These are phyloP conservation scores for Ferrisia virgata DNA, from an alignment of 2,888 invertebrate species.

Conservation along the genomic window DNA sequence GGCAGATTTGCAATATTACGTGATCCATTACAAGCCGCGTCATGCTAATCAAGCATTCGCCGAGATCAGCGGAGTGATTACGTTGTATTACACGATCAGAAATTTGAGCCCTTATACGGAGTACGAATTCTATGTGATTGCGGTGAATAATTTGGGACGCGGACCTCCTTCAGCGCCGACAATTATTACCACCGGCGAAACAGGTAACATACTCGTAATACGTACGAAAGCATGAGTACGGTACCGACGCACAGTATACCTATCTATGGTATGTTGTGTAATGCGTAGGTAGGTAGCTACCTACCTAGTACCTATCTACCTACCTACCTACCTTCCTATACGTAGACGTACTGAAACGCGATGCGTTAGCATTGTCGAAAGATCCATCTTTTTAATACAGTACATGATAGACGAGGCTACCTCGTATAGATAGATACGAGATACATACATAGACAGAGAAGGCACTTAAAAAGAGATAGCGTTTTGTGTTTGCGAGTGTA, in stretches of 20 bases:
- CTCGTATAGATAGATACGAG: too few species aligned
- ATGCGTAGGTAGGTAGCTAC: too few species aligned
- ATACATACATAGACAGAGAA: not conserved
- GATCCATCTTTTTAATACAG: not conserved
- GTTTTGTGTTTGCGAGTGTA: too few species aligned
- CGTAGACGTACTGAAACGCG: not conserved
- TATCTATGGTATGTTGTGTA: too few species aligned
- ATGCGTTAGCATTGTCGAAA: not conserved
- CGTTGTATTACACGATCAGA: slow-evolving; percentile 87
- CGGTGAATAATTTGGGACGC: slow-evolving; percentile 89
- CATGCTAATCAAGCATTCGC: slow-evolving; percentile 87
- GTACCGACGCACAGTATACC: too few species aligned
- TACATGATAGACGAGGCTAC: not conserved
- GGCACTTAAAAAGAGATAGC: not conserved
- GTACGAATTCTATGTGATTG: slow-evolving; percentile 94
- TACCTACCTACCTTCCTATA: not conserved
- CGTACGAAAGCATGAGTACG: too few species aligned
- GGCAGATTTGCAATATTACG: slow-evolving; percentile 91
- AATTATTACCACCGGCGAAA: slow-evolving; percentile 92
- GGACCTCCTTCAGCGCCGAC: slow-evolving; percentile 85
- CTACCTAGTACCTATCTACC: too few species aligned
- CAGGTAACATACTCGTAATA: slow-evolving; percentile 77
- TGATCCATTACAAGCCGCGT: slow-evolving; percentile 94
- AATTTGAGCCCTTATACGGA: slow-evolving; percentile 90
- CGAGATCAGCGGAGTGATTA: slow-evolving; percentile 89